Evolutionary conservation across 2,888 invertebrate genomes (phyloP), one percentile per base, ranked within the genome.

Genomic region (Drosophila eohydei): DNA sequence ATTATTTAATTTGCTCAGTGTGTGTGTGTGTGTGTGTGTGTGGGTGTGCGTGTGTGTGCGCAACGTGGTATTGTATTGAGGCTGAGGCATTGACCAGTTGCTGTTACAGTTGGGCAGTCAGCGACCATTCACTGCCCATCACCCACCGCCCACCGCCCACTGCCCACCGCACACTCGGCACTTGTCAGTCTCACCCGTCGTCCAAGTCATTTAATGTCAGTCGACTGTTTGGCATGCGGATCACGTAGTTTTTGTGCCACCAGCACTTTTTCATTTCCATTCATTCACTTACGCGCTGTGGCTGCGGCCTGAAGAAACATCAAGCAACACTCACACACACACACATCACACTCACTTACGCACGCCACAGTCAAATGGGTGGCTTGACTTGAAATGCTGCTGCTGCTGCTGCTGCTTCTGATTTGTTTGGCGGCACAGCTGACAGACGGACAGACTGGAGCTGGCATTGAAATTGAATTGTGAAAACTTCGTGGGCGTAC

Each of bases 191-290:
- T n/a, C 74, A 60, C 43, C 62, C 64, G 51, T 40, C 36, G 64
- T 52, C 52, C 61, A 38, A 65, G 78, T 80, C 72, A 80, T 70
- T 56, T 73, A 61, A 50, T 71, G 68, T 58, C 69, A 54, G 64
- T 62, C 59, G 28, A 59, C 56, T 66, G 26, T 28, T 52, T 38
- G 38, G 57, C 55, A 82, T 80, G 83, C 85, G 61, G 60, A 74
- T 79, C 90, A 90, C 87, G 86, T 86, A 88, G 77, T 74, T 71
- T 75, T 74, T 76, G 78, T 83, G 81, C 84, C 71, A 75, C 67
- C 83, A 83, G 83, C 81, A 78, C 78, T 88, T 89, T 85, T 88
- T 80, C 88, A 88, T 82, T 89, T 89, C 85, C 86, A 88, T 89
- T 89, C 86, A 88, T 89, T 85, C 89, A 85, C 83, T 89, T 85